Percentiles rank a stretch among this genome's conserved stretches.
Conservation (phyloP, 2,888 invertebrate genomes). For the Argyresthia goedartella region DNA sequence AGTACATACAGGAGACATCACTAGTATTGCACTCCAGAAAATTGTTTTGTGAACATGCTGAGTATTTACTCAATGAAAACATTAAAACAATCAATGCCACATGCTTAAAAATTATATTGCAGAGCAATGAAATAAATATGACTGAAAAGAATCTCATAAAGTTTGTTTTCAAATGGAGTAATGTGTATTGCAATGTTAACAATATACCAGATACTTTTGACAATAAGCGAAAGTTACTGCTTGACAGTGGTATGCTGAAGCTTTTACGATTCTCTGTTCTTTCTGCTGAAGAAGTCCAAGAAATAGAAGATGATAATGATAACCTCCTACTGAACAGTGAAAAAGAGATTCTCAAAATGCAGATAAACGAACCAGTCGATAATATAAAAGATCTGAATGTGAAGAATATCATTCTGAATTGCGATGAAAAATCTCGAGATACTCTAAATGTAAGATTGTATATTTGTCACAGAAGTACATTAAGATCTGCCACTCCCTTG, state of each 20-base stretch:
- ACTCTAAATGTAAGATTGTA: conserved; percentile 37
- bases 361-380: conserved; percentile 14
- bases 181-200: conserved; percentile 56
- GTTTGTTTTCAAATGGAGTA: conserved; percentile 68
- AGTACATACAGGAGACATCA: conserved; percentile 67
- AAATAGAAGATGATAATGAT: conserved; percentile 33
- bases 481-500: conserved; percentile 50
- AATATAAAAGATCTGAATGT: conserved; percentile 16
- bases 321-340: conserved; percentile 45
- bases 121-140: conserved; percentile 61
- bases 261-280: conserved; percentile 54
- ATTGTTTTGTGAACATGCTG: conserved; percentile 68
- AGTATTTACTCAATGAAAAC: conserved; percentile 61
- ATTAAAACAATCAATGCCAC: conserved; percentile 56
- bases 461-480: conserved; percentile 46
- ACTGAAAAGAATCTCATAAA: conserved; percentile 64
- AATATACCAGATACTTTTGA: conserved; percentile 40
- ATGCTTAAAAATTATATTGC: conserved; percentile 61
- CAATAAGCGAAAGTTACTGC: conserved; percentile 51
- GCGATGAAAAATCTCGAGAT: neutral
- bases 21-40: conserved; percentile 63
- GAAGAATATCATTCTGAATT: conserved; percentile 11
- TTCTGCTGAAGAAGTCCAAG: conserved; percentile 42
- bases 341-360: conserved; percentile 24
- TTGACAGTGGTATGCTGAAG: conserved; percentile 48